Percentiles rank a stretch among this genome's conserved stretches.
Conservation (phyloP, 2,113 vertebrate genomes). For the Arvicanthis niloticus region DNA sequence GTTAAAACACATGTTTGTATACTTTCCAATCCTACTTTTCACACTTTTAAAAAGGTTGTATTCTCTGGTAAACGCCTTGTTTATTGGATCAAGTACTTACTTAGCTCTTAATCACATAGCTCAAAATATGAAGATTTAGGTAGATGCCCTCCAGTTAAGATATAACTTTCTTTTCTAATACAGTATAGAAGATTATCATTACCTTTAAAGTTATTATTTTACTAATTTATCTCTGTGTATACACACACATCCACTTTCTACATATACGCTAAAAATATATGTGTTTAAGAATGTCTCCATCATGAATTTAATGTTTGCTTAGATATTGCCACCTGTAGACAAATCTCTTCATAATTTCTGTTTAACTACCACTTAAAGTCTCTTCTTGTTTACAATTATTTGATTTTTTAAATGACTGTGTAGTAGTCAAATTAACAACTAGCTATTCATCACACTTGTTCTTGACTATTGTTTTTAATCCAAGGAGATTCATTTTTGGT, state of each 20-base stretch:
- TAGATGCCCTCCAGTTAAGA: background rate
- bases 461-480: background rate
- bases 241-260: background rate
- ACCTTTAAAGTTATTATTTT: background rate
- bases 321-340: background rate
- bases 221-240: background rate
- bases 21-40: slow-evolving; percentile 1
- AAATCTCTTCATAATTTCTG: background rate
- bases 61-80: background rate
- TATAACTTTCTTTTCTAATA: background rate
- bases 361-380: background rate
- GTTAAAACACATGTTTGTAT: background rate
- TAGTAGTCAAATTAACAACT: background rate
- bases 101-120: background rate
- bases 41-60: background rate
- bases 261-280: background rate
- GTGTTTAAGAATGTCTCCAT: background rate
- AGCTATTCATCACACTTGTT: background rate
- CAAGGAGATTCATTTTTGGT: background rate
- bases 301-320: background rate
- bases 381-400: background rate
- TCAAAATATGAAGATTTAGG: background rate
- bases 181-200: background rate
- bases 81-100: background rate
- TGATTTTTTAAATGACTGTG: background rate